Evolutionary conservation across 2,888 invertebrate species (phyloP).

Genomic region (Lasioglossum marginatum): DNA sequence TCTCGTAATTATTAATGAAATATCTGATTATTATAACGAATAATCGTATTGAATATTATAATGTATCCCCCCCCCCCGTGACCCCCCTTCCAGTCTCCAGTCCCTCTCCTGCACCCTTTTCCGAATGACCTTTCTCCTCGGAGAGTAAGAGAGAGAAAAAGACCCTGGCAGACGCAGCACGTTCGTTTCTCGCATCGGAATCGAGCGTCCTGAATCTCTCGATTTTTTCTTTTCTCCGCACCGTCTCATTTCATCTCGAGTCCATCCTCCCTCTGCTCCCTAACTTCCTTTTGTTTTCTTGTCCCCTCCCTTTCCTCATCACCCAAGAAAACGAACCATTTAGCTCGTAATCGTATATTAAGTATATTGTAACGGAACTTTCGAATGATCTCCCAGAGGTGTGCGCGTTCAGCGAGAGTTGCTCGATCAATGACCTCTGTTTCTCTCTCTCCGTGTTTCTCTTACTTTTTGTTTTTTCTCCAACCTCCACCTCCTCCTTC

Average conservation of each 20-base stretch:
- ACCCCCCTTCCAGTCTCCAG: slow-evolving; percentile 6
- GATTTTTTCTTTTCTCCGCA: slow-evolving; percentile 39
- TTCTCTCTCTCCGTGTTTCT: slow-evolving; percentile 20
- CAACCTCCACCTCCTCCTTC: not conserved
- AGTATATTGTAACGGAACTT: slow-evolving; percentile 75
- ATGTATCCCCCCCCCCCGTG: slow-evolving; percentile 71
- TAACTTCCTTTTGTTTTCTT: not conserved
- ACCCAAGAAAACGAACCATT: slow-evolving; percentile 37
- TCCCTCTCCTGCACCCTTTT: slow-evolving; percentile 19
- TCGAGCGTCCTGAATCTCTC: slow-evolving; percentile 32
- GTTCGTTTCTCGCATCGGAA: slow-evolving; percentile 45
- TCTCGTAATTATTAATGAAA: slow-evolving; percentile 84
- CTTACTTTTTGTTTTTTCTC: not conserved
- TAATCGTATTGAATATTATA: slow-evolving; percentile 83
- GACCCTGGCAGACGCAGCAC: slow-evolving; percentile 22
- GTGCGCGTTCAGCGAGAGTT: slow-evolving; percentile 73
- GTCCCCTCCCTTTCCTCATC: not conserved
- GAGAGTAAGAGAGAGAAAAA: slow-evolving; percentile 35
- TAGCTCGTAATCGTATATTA: slow-evolving; percentile 76
- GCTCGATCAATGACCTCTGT: slow-evolving; percentile 68
- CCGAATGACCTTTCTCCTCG: not conserved
- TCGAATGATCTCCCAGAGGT: slow-evolving; percentile 83
- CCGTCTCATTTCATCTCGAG: slow-evolving; percentile 42
- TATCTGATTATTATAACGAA: slow-evolving; percentile 82
- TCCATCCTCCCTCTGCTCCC: not conserved